Evolutionary conservation across 2,797 vertebrate genomes (phyloP).

Genomic region (Mus caroli): DNA sequence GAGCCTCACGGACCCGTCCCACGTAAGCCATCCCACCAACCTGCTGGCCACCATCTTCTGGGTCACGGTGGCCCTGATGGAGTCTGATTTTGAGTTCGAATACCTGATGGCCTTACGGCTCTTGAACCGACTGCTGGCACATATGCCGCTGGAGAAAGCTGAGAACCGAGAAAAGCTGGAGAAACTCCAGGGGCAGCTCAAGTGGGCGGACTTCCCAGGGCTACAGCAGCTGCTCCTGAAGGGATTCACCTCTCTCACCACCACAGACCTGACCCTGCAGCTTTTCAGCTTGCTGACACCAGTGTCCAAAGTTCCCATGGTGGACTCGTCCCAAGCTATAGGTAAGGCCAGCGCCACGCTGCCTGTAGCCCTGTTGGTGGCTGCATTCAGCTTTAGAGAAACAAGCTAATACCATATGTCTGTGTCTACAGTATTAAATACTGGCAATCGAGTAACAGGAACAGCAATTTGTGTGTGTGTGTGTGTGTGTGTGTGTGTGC

Average conservation of each 20-base stretch:
- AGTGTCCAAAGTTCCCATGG: constrained; percentile 96
- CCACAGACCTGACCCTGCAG: constrained; percentile 97
- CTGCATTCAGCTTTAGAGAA: background rate
- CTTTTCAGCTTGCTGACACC: constrained; percentile 98
- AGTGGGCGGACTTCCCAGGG: constrained; percentile 98
- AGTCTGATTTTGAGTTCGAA: constrained; percentile 99
- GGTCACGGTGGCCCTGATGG: constrained; percentile 99
- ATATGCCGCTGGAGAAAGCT: constrained; percentile 96
- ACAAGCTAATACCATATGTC: background rate
- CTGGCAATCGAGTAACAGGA: background rate
- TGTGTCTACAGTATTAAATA: background rate
- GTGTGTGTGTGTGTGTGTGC: background rate
- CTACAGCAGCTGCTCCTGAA: constrained; percentile 98
- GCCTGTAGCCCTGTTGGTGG: background rate
- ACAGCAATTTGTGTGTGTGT: background rate
- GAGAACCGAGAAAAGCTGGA: constrained; percentile 98
- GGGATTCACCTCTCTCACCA: constrained; percentile 98
- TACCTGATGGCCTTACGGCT: constrained; percentile 98
- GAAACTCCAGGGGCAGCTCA: constrained; percentile 98
- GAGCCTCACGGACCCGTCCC: constrained; percentile 94
- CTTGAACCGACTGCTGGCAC: constrained; percentile 94
- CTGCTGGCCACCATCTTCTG: constrained; percentile 98
- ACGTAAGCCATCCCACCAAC: constrained; percentile 96
- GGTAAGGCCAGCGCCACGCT: constrained; percentile 87
- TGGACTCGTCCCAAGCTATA: constrained; percentile 97